Percentiles rank a stretch among this genome's conserved stretches.
phyloP scores from a whole-genome alignment of 2,797 vertebrate genomes.

The Prionace glauca region DNA sequence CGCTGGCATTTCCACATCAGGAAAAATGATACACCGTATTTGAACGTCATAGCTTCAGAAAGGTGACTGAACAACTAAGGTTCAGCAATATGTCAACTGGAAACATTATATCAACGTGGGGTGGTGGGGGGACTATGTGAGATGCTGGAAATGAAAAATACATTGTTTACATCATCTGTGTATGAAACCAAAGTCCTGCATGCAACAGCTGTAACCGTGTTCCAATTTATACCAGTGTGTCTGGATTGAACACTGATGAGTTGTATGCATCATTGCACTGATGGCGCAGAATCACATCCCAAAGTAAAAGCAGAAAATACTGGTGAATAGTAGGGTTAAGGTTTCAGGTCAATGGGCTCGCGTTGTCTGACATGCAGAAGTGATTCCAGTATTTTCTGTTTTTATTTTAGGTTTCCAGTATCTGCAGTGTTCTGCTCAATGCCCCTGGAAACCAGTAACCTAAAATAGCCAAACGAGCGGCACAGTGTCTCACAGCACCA shows the following conservation, averaged over 20 bases:
- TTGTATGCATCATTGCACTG: not conserved
- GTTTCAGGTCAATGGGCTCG: not conserved
- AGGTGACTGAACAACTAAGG: not conserved
- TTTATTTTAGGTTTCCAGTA: not conserved
- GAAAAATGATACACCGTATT: not conserved
- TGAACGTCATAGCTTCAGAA: not conserved
- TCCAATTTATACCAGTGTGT: not conserved
- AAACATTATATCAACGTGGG: not conserved
- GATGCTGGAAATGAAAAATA: not conserved
- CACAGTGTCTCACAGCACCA: too few relatives aligned
- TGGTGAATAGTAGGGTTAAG: not conserved
- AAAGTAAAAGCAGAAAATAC: not conserved
- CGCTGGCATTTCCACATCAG: too few relatives aligned
- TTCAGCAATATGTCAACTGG: not conserved
- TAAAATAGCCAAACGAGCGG: too few relatives aligned
- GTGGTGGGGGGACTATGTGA: too few relatives aligned
- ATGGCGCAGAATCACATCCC: not conserved
- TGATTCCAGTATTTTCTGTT: not conserved
- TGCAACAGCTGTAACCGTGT: not conserved
- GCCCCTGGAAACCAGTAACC: too few relatives aligned
- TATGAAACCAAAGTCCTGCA: not conserved
- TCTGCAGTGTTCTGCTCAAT: not conserved
- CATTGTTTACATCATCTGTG: not conserved
- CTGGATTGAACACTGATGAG: too few relatives aligned
- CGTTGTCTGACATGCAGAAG: not conserved